Evolutionary conservation across 2,113 vertebrate species (phyloP), one percentile per base, ranked within the genome.

Genomic region (Sinocyclocheilus anophthalmus): DNA sequence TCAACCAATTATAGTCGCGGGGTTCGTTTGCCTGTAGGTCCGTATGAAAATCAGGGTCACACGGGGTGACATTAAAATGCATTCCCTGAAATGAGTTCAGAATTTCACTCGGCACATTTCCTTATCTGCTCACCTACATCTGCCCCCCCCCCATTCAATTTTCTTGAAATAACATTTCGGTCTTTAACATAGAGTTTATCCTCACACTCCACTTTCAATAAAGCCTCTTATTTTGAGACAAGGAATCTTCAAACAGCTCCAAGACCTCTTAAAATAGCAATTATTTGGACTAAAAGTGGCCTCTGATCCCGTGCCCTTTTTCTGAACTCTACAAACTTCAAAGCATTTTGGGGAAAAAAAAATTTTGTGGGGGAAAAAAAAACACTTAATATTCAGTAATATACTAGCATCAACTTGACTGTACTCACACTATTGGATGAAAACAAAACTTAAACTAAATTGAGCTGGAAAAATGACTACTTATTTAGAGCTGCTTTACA

Each of bases 31-130:
- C 89, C 93, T 83, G 88, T 87, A 88, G 93, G 92, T 89, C 55
- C 37, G 8, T 89, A 92, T 92, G 90, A 91, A 93, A 95, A 95
- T 92, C 88, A 91, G 87, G 92, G 92, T 91, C 90, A 92, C 0
- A 0, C 42, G 59, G 91, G 91, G 91, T 93, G 87, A 91, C 30
- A 84, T 83, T 90, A 79, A 89, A 91, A 89, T 84, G 90, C 86
- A 69, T 83, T 89, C 24, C 4, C 88, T 81, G 85, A 91, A 93
- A 93, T 88, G 84, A 92, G 76, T 81, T 79, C 4, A 57, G 85
- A 87, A 84, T 89, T 90, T 87, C 82, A 88, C 61, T 85, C 70
- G 22, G 39, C 67, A 59, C 57, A 84, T 81, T 65, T 59, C 50
- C 77, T 37, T 72, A 67, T 53, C 53, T 8, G 22, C 6, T 26